Evolutionary conservation across 2,113 vertebrate species (phyloP), one percentile per base, ranked within the genome.

Genomic region (Apodemus sylvaticus): DNA sequence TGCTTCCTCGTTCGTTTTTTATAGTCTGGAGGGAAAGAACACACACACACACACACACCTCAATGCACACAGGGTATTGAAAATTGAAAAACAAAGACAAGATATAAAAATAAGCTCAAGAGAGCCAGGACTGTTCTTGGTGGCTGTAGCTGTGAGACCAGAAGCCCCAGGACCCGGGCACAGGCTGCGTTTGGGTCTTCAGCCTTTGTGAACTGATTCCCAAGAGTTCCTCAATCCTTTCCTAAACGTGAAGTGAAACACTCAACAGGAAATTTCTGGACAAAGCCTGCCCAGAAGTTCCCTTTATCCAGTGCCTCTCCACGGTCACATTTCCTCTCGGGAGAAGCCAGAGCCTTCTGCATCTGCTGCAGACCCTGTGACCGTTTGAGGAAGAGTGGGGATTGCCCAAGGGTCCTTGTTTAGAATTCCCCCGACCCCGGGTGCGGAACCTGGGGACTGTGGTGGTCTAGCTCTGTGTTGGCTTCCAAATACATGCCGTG

Each of bases 161-260:
- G 48, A 36, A 55, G 62, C 42, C 29, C 60, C 62, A 7, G 34
- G 60, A 85, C 64, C 16, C 3, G 5, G 55, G 58, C 79, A 62
- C 82, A 62, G 58, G 58, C 39, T 45, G 55, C 11, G 22, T 19
- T 13, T 7, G 58, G 10, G 6, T 71, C 88, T 70, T 90, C 22
- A 53, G 74, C 85, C 79, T 83, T 78, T 34, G 42, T 86, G 76
- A 88, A 62, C 73, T 92, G 88, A 97, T 97, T 97, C 97, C 97
- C 96, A 96, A 92, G 92, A 95, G 93, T 97, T 97, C 97, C 97
- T 96, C 97, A 96, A 97, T 95, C 88, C 93, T 88, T 97, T 89
- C 97, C 97, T 97, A 97, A 97, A 97, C 34, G 39, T 87, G 97
- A 98, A 98, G 97, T 98, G 97, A 98, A 98, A 98, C 97, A 95